These are phyloP conservation scores for Pogonomyrmex californicus DNA, from an alignment of 1,140 invertebrate genomes.

Conservation along the genomic window DNA sequence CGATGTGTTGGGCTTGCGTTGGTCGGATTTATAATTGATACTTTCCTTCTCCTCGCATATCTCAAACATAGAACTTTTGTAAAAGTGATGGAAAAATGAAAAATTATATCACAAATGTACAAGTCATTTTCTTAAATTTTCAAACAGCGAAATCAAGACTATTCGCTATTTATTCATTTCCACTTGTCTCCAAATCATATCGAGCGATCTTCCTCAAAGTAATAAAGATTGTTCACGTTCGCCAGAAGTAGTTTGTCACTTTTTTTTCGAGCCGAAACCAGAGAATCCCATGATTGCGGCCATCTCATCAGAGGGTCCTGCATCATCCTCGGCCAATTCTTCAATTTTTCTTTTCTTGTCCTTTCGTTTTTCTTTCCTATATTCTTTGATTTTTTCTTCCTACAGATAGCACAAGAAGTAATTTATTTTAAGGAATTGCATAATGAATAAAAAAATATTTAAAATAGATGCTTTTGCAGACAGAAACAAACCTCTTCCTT, in stretches of 20 bases:
- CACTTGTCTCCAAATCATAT: not conserved
- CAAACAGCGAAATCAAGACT: constrained; percentile 17
- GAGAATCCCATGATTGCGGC: constrained; percentile 99
- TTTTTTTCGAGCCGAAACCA: constrained; percentile 97
- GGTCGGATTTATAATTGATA: constrained; percentile 36
- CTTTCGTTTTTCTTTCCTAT: constrained; percentile 95
- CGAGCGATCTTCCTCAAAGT: not conserved
- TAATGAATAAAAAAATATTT: constrained; percentile 3
- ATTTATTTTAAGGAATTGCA: constrained; percentile 40
- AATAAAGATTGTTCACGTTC: constrained; percentile 11
- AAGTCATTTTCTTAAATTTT: constrained; percentile 12
- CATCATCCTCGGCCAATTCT: constrained; percentile 89
- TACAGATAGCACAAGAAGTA: constrained; percentile 76
- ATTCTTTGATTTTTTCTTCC: constrained; percentile 98
- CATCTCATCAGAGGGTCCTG: constrained; percentile 92
- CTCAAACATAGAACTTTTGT: not conserved
- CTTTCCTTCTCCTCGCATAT: not conserved
- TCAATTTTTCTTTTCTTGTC: constrained; percentile 96
- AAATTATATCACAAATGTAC: not conserved
- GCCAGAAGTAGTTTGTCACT: constrained; percentile 81
- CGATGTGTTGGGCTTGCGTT: not conserved
- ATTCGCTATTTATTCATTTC: not conserved
- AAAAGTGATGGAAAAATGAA: constrained; percentile 6
- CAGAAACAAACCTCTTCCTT: constrained; percentile 93
- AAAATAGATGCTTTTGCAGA: not conserved